Conservation (phyloP, 2,888 invertebrate genomes). For the Troides aeacus region DNA sequence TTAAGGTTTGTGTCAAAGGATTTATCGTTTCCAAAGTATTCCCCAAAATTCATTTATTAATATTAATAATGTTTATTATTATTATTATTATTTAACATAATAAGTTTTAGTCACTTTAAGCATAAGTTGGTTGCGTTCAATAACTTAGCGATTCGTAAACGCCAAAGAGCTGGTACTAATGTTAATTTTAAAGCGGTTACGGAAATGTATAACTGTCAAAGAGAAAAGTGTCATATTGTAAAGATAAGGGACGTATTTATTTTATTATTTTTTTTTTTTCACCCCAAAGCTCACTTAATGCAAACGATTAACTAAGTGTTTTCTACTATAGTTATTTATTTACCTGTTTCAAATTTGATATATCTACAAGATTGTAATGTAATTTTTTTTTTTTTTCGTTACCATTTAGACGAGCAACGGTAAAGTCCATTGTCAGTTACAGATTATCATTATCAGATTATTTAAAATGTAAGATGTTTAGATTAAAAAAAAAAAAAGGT, state of each 20-base stretch:
- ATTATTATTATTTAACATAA: conserved; percentile 48
- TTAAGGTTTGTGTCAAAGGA: conserved; percentile 80
- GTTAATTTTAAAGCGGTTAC: conserved; percentile 31
- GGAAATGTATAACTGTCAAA: conserved; percentile 33
- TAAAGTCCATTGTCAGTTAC: conserved; percentile 64
- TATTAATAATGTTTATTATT: conserved; percentile 38
- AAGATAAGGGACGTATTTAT: conserved; percentile 31
- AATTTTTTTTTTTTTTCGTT: conserved; percentile 61
- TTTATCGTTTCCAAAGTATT: conserved; percentile 81
- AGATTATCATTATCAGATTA: conserved; percentile 49
- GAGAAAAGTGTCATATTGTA: conserved; percentile 39
- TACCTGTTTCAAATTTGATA: conserved; percentile 35
- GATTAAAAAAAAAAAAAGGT: conserved; percentile 70
- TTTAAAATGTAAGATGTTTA: conserved; percentile 66
- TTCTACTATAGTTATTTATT: conserved; percentile 40
- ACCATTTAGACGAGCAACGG: conserved; percentile 57
- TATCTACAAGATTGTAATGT: conserved; percentile 43
- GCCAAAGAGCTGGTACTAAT: conserved; percentile 66
- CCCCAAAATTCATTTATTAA: conserved; percentile 75
- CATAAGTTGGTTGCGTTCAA: conserved; percentile 64
- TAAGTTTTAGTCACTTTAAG: conserved; percentile 74
- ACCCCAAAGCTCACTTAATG: conserved; percentile 43
- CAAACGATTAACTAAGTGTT: conserved; percentile 43
- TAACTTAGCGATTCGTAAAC: conserved; percentile 56
- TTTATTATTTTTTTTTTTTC: conserved; percentile 31